Base-by-base conservation (phyloP, 2,888 invertebrate genomes). In the Papilio protenor region DNA sequence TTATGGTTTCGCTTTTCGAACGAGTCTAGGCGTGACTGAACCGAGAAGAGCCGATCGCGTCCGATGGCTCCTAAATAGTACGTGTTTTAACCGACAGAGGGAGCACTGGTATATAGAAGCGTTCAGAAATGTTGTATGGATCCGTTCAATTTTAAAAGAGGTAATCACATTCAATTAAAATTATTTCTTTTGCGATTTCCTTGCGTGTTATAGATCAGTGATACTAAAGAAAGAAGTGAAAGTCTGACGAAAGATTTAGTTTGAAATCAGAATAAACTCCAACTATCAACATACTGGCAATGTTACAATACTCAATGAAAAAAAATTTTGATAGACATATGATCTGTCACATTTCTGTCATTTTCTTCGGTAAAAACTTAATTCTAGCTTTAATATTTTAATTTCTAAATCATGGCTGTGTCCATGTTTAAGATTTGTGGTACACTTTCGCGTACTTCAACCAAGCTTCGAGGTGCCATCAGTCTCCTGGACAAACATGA, bases 11-110 rank as follows among this genome's bases (percentile, higher is more conserved):
- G 92, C 92, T 94, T 94, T 92, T 91, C 90, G 93, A 93, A 93
- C 94, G 92, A 93, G 93, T 94, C 93, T 94, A 94, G 94, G 94
- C 94, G 94, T 94, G 94, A 94, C 94, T 94, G 90, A 85, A 83
- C 90, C 94, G 94, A 94, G 84, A 83, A 87, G 84, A 88, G 81
- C 93, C 94, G 94, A 94, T 85, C 80, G 81, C 81, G 76, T 77
- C 91, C 92, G 93, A 92, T 82, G 57, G 77, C 72, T 76, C 47
- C 14, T 52, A 79, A 80, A 77, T 84, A 81, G 79, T 86, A 79
- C 78, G 18, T 45, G 77, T 78, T 76, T 64, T 78, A 80, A 75
- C 85, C 92, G 81, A 85, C 82, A 85, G 89, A 81, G 86, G 91
- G 91, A 89, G 88, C 90, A 86, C 87, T 79, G 76, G 81, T 52